Evolutionary conservation across 2,113 vertebrate species (phyloP).

Genomic region (Erythrolamprus reginae): DNA sequence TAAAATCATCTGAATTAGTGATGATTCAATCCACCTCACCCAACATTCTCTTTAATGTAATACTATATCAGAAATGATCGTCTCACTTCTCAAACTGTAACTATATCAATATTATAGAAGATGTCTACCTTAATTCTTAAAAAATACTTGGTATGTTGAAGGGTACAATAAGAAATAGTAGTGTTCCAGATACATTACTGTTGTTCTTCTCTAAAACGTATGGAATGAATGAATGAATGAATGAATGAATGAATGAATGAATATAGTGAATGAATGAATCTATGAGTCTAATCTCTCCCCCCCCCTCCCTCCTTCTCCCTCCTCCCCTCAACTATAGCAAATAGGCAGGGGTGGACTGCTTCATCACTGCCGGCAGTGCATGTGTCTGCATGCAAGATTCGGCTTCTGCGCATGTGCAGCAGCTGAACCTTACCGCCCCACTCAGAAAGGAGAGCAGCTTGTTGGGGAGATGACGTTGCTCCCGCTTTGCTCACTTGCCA

Average conservation of each 20-base stretch:
- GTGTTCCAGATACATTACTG: neutral
- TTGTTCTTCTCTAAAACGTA: neutral
- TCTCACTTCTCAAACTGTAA: neutral
- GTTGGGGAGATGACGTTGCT: no score
- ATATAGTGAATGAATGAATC: neutral
- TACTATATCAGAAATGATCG: neutral
- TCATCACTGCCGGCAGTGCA: no score
- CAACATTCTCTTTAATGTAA: neutral
- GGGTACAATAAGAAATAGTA: neutral
- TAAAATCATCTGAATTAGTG: neutral
- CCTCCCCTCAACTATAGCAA: no score
- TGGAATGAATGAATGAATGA: no score
- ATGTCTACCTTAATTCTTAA: neutral
- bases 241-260: neutral
- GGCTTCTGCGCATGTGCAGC: no score
- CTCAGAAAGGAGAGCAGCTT: no score
- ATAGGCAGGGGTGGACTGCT: no score
- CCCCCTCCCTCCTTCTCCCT: no score
- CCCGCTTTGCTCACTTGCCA: no score
- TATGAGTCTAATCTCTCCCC: neutral
- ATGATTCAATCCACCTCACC: neutral
- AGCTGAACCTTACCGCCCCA: no score
- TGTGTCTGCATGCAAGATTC: no score
- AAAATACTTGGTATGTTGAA: neutral
- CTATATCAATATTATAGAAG: neutral